Percentiles rank a stretch among this genome's conserved stretches.
phyloP scores from a whole-genome alignment of 2,888 invertebrate species.

The Molorchus minor region DNA sequence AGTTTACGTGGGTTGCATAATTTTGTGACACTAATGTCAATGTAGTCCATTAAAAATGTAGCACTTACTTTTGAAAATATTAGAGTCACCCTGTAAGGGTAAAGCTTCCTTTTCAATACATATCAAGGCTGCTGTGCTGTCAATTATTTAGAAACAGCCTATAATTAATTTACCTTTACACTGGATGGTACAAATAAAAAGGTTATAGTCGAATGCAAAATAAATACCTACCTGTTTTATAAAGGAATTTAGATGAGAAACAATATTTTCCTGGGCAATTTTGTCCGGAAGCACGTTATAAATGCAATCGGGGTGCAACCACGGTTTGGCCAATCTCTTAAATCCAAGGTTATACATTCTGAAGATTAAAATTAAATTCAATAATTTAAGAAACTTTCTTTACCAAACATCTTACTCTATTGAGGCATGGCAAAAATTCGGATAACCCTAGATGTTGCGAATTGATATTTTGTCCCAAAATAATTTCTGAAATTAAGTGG shows the following conservation, averaged over 20 bases:
- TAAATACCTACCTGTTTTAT: slow-evolving; percentile 34
- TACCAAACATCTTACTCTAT: slow-evolving; percentile 32
- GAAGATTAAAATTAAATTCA: slow-evolving; percentile 24
- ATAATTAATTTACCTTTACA: too few relatives aligned
- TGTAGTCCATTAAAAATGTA: too few relatives aligned
- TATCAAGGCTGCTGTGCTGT: too few relatives aligned
- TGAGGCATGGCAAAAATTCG: slow-evolving; percentile 34
- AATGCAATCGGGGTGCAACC: slow-evolving; percentile 44
- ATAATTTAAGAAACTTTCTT: not conserved
- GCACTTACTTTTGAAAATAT: too few relatives aligned
- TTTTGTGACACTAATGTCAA: too few relatives aligned
- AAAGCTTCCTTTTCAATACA: too few relatives aligned
- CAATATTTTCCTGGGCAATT: slow-evolving; percentile 27
- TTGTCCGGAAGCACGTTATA: slow-evolving; percentile 39
- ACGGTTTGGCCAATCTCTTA: slow-evolving; percentile 44
- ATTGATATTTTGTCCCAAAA: slow-evolving; percentile 39
- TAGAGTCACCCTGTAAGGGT: too few relatives aligned
- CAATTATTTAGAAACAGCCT: too few relatives aligned
- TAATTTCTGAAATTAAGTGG: slow-evolving; percentile 37
- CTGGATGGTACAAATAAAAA: too few relatives aligned
- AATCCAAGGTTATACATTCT: slow-evolving; percentile 44
- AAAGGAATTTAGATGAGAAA: slow-evolving; percentile 23
- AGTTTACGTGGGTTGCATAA: too few relatives aligned
- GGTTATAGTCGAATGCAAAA: too few relatives aligned
- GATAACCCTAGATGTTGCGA: slow-evolving; percentile 29